These are phyloP conservation scores for Pyrgilauda ruficollis DNA, from an alignment of 2,113 vertebrate genomes.

Conservation along the genomic window DNA sequence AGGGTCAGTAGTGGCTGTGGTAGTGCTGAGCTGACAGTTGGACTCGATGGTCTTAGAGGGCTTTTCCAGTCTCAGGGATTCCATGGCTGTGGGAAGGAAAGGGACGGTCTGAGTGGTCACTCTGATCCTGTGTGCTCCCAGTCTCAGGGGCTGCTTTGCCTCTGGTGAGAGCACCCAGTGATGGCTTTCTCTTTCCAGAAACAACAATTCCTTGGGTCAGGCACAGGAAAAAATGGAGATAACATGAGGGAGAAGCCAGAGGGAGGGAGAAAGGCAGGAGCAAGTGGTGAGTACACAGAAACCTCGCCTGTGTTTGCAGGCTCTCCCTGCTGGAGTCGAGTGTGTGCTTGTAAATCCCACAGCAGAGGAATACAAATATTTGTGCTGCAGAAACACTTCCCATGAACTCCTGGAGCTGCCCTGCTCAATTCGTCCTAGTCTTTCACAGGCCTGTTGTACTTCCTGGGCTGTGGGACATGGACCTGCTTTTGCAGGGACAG, in stretches of 20 bases:
- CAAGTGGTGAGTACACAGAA: background rate
- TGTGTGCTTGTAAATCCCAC: conserved; percentile 19
- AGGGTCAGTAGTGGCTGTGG: background rate
- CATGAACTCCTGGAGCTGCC: background rate
- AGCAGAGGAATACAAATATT: conserved; percentile 44
- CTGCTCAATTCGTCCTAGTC: background rate
- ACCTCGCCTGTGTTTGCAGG: background rate
- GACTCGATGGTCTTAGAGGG: background rate
- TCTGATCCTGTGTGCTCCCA: too few species aligned
- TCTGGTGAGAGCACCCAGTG: background rate
- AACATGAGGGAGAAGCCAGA: background rate
- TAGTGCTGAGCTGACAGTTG: background rate
- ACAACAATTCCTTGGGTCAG: background rate
- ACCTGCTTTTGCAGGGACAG: background rate
- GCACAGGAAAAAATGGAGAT: background rate
- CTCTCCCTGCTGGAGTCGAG: background rate
- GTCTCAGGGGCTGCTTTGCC: background rate
- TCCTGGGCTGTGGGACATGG: background rate
- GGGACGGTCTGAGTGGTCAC: background rate
- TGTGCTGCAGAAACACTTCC: background rate
- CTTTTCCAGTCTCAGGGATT: background rate
- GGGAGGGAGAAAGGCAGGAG: background rate
- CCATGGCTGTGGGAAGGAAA: background rate
- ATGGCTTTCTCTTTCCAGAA: background rate
- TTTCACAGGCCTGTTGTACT: background rate